phyloP scores from a whole-genome alignment of 2,113 vertebrate genomes.

The Dinomys branickii region DNA sequence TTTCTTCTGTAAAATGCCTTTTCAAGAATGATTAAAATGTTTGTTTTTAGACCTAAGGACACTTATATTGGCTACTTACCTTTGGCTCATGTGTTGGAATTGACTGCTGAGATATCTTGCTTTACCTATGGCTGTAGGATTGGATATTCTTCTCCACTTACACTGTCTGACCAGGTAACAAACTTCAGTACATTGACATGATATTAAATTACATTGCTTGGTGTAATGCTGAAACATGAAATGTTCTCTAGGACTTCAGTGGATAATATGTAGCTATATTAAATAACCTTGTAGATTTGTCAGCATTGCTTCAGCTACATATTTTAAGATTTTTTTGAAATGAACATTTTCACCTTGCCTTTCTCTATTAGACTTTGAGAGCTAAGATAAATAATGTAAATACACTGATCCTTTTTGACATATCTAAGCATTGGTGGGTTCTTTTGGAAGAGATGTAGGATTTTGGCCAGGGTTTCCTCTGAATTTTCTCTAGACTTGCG shows the following conservation, averaged over 20 bases:
- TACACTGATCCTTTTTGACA: not conserved
- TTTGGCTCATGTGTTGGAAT: slow-evolving; percentile 96
- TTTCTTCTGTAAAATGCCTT: slow-evolving; percentile 15
- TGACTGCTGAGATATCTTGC: slow-evolving; percentile 98
- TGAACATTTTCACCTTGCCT: slow-evolving; percentile 3
- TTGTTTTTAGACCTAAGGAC: slow-evolving; percentile 90
- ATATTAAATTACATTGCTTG: not conserved
- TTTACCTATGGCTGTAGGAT: slow-evolving; percentile 96
- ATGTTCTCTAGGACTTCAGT: not conserved
- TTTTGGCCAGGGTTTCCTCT: not conserved
- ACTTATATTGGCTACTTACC: slow-evolving; percentile 97
- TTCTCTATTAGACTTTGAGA: slow-evolving; percentile 23
- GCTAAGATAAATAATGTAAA: slow-evolving; percentile 24
- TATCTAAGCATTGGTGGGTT: not conserved
- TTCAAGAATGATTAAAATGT: slow-evolving; percentile 21
- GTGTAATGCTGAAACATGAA: not conserved
- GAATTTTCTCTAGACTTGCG: slow-evolving; percentile 14
- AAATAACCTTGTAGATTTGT: not conserved
- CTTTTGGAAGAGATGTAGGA: not conserved
- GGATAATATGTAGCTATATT: not conserved
- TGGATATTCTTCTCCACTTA: slow-evolving; percentile 97
- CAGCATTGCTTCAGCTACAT: slow-evolving; percentile 26
- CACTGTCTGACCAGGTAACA: slow-evolving; percentile 96
- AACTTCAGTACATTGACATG: not conserved
- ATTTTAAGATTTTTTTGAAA: slow-evolving; percentile 44